These are phyloP conservation scores for Rhabdornis inornatus DNA, from an alignment of 2,113 vertebrate genomes.

Conservation along the genomic window DNA sequence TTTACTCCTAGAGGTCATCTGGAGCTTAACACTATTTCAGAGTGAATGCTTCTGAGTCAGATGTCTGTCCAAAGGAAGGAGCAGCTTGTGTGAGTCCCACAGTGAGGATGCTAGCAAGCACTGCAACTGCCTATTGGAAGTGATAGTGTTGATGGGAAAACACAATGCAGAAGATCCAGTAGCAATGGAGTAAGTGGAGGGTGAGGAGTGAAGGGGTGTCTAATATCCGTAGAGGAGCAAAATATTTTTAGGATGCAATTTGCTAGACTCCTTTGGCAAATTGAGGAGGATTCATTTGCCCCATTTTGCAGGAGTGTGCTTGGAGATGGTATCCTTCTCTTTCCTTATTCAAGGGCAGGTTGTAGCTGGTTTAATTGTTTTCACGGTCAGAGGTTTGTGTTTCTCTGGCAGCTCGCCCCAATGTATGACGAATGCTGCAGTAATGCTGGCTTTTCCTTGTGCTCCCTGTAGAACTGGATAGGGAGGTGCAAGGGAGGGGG, in stretches of 20 bases:
- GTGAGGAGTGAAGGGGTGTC: neutral
- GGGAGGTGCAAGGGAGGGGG: slow-evolving; percentile 10
- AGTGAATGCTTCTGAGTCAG: neutral
- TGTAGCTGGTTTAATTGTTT: slow-evolving; percentile 37
- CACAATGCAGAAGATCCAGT: neutral
- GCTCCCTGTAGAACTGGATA: slow-evolving; percentile 48
- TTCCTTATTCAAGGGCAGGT: slow-evolving; percentile 25
- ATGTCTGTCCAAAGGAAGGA: neutral
- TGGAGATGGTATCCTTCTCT: slow-evolving; percentile 18
- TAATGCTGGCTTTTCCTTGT: slow-evolving; percentile 32
- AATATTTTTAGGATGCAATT: neutral
- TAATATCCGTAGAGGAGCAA: neutral
- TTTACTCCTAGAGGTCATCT: neutral
- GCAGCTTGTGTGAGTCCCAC: neutral
- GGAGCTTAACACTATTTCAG: neutral
- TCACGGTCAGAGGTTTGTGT: slow-evolving; percentile 41
- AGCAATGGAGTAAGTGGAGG: neutral
- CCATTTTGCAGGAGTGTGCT: slow-evolving; percentile 23
- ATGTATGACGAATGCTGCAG: slow-evolving; percentile 44
- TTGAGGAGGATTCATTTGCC: neutral
- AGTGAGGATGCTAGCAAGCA: neutral
- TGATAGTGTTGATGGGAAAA: neutral
- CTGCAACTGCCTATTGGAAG: neutral
- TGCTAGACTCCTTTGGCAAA: neutral
- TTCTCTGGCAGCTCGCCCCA: slow-evolving; percentile 38